phyloP scores from a whole-genome alignment of 2,797 vertebrate genomes.

The Poliocrania exsul region DNA sequence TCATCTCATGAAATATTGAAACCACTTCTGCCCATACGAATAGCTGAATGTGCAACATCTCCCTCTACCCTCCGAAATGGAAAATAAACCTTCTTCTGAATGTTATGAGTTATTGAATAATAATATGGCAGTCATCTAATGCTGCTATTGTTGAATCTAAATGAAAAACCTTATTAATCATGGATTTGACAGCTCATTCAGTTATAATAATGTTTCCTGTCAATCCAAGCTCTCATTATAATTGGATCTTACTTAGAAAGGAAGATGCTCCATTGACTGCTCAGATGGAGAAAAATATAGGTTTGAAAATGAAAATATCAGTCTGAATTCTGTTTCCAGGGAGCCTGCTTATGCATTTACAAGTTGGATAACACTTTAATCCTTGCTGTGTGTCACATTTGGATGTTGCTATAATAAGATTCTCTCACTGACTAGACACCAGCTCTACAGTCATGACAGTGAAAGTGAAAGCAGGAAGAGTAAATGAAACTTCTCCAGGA shows the following conservation, averaged over 20 bases:
- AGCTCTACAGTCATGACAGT: neutral
- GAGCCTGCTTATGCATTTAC: slow-evolving; percentile 40
- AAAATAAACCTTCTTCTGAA: slow-evolving; percentile 14
- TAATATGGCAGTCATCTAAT: slow-evolving; percentile 48
- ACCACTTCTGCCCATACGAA: neutral
- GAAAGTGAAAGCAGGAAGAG: slow-evolving; percentile 22
- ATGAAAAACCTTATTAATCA: slow-evolving; percentile 73
- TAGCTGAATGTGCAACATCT: neutral
- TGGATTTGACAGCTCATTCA: slow-evolving; percentile 74
- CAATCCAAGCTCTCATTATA: slow-evolving; percentile 67
- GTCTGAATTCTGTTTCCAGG: slow-evolving; percentile 43
- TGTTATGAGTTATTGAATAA: slow-evolving; percentile 55
- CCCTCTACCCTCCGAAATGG: neutral
- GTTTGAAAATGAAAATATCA: slow-evolving; percentile 71
- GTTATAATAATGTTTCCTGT: slow-evolving; percentile 65
- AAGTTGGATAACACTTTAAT: slow-evolving; percentile 50
- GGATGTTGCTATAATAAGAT: slow-evolving; percentile 29
- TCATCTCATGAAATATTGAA: slow-evolving; percentile 30
- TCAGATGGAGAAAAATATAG: slow-evolving; percentile 63
- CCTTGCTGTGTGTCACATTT: slow-evolving; percentile 43
- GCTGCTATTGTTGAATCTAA: slow-evolving; percentile 70
- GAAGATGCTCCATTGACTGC: slow-evolving; percentile 73
- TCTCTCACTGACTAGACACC: slow-evolving; percentile 25
- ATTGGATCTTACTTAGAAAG: slow-evolving; percentile 69
- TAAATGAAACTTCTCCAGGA: neutral